Conservation (phyloP, 2,888 invertebrate genomes). For the Carpatolechia fugitivella region DNA sequence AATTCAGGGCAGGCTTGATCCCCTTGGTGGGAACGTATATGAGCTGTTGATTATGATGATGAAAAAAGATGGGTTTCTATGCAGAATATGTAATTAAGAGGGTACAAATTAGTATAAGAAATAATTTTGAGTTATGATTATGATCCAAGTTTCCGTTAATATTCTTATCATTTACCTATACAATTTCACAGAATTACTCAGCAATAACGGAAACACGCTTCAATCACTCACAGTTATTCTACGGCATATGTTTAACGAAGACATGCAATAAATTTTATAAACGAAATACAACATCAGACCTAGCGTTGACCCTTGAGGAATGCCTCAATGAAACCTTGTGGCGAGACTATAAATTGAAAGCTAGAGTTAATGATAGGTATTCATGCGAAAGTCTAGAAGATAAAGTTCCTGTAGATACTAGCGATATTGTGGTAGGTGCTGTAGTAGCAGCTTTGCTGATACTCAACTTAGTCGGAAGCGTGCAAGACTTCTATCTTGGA, state of each 20-base stretch:
- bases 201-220: neutral
- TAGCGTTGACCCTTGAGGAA: slow-evolving; percentile 44
- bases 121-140: no score
- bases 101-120: no score
- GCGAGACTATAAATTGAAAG: slow-evolving; percentile 51
- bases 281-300: slow-evolving; percentile 32
- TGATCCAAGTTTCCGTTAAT: no score
- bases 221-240: slow-evolving; percentile 1
- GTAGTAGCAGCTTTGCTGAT: slow-evolving; percentile 46
- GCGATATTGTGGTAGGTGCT: slow-evolving; percentile 47
- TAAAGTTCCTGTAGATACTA: slow-evolving; percentile 33
- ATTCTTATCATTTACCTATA: no score
- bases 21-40: no score
- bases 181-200: slow-evolving; percentile 1
- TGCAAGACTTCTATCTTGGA: slow-evolving; percentile 35
- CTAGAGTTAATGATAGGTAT: slow-evolving; percentile 36
- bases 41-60: no score
- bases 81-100: no score
- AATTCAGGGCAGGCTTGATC: no score
- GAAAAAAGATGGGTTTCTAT: no score
- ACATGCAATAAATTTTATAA: neutral
- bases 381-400: neutral
- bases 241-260: neutral
- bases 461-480: slow-evolving; percentile 52
- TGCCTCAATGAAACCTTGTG: slow-evolving; percentile 57